Conservation (phyloP, 2,888 invertebrate genomes). For the Calameuta idolon region DNA sequence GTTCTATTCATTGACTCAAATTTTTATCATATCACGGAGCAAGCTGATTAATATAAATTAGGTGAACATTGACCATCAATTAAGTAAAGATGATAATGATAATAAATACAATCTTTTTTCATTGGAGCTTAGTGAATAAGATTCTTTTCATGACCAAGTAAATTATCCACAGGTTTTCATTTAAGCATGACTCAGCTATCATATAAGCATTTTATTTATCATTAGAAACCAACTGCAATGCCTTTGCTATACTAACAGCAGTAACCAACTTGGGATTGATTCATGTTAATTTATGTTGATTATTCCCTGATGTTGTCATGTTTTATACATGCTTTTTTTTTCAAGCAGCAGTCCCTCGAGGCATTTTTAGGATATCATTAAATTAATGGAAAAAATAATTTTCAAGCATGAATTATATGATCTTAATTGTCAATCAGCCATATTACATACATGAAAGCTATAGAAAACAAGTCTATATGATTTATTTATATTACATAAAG, state of each 20-base stretch:
- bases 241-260: background rate
- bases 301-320: background rate
- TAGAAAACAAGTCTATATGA: background rate
- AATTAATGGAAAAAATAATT: background rate
- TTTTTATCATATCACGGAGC: no score
- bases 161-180: background rate
- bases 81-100: no score
- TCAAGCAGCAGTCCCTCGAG: background rate
- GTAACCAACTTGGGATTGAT: background rate
- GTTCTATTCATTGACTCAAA: no score
- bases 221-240: background rate
- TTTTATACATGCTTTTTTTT: no score
- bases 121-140: background rate
- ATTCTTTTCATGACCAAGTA: background rate
- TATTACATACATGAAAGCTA: background rate
- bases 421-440: no score
- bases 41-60: no score
- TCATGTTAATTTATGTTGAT: background rate
- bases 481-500: background rate
- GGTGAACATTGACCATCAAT: no score
- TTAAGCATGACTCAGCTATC: background rate
- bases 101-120: no score
- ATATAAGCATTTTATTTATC: background rate
- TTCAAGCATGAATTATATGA: background rate
- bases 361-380: background rate